A percentile compares a stretch with the other conserved stretches of the same genome.
Conservation (phyloP, 2,888 invertebrate species). For the Nesidiocoris tenuis region DNA sequence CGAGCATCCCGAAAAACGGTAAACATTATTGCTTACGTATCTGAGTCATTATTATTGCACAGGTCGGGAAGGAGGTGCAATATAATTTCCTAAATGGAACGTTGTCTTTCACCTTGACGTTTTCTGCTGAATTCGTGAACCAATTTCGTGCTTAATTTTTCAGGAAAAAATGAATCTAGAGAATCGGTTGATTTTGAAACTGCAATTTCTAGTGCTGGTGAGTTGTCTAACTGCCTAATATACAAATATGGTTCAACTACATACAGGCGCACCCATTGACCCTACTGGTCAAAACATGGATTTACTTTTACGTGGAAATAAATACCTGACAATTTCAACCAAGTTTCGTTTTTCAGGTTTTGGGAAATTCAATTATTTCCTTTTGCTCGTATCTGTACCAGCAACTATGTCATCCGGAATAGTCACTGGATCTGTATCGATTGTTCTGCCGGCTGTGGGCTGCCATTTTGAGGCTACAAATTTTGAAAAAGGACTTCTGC, state of each 20-base stretch:
- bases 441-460: constrained; percentile 71
- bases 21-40: too few relatives aligned
- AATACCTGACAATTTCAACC: background rate
- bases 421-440: constrained; percentile 71
- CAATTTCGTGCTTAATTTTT: background rate
- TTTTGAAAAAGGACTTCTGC: constrained; percentile 69
- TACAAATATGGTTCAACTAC: background rate
- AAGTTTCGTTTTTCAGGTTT: constrained; percentile 57
- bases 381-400: constrained; percentile 58
- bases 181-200: constrained; percentile 65
- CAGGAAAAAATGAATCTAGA: constrained; percentile 6
- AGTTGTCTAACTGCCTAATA: background rate
- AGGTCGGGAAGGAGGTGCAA: too few relatives aligned
- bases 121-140: background rate
- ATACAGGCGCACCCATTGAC: background rate
- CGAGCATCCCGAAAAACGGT: background rate
- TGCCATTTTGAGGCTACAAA: constrained; percentile 69
- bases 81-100: too few relatives aligned
- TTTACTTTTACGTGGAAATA: too few relatives aligned
- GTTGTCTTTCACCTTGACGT: background rate
- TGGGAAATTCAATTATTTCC: constrained; percentile 67
- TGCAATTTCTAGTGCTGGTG: constrained; percentile 64
- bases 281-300: too few relatives aligned
- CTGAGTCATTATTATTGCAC: too few relatives aligned
- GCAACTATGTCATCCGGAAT: constrained; percentile 64